Conservation (phyloP, 1,140 invertebrate species). For the Aphelenchoides fujianensis region DNA sequence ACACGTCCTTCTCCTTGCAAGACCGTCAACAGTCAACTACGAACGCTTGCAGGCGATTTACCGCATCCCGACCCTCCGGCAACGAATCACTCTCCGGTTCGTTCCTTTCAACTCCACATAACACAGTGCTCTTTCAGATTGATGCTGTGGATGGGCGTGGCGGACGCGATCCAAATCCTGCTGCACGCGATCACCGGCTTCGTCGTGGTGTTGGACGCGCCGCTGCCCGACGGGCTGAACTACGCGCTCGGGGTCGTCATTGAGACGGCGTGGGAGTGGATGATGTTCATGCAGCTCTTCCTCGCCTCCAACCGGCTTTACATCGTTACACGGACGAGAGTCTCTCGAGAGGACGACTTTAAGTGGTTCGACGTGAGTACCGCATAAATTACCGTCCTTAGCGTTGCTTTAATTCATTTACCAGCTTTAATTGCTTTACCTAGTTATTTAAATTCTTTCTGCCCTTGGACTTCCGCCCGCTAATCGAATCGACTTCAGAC, state of each 20-base stretch:
- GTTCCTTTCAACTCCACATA: background rate
- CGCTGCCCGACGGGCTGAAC: background rate
- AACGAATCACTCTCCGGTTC: slow-evolving; percentile 2
- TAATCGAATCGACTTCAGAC: slow-evolving; percentile 1
- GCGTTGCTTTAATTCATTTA: no score
- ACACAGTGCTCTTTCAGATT: background rate
- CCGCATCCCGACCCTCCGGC: background rate
- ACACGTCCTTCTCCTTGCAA: no score
- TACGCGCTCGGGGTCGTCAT: background rate
- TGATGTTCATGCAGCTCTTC: slow-evolving; percentile 7
- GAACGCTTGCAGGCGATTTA: background rate
- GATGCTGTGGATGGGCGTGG: background rate
- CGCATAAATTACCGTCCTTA: no score
- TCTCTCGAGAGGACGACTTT: background rate
- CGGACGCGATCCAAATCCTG: background rate
- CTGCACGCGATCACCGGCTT: background rate
- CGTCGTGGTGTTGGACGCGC: background rate
- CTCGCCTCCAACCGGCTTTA: background rate
- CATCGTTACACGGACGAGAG: background rate
- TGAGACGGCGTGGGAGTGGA: background rate
- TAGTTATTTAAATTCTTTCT: no score
- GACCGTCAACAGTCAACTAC: no score
- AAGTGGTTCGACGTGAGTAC: slow-evolving; percentile 11
- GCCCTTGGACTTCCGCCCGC: no score
- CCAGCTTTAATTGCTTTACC: no score